A percentile compares a stretch with the other conserved stretches of the same genome.
Evolutionary conservation across 1,140 invertebrate species (phyloP).

Genomic region (Helicoverpa zea): DNA sequence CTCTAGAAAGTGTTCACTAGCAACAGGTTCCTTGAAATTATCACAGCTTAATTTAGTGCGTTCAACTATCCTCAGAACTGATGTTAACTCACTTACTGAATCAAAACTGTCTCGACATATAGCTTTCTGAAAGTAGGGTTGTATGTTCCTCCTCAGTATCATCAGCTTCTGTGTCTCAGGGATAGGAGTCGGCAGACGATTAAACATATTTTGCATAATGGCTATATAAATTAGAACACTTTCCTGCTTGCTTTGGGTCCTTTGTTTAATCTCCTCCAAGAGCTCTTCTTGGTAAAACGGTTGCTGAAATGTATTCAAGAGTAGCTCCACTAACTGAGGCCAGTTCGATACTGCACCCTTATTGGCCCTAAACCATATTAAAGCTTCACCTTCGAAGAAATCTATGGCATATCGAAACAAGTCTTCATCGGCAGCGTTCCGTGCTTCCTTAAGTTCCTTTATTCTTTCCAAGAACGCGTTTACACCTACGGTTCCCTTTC

Average conservation of each 20-base stretch:
- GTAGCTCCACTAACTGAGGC: conserved; percentile 51
- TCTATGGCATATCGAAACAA: conserved; percentile 58
- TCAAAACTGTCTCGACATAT: conserved; percentile 57
- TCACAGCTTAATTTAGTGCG: conserved; percentile 54
- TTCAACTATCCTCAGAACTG: conserved; percentile 55
- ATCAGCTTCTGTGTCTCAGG: conserved; percentile 58
- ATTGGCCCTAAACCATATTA: conserved; percentile 64
- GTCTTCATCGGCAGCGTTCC: conserved; percentile 56
- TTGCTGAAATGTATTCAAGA: conserved; percentile 54
- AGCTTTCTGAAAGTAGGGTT: conserved; percentile 63
- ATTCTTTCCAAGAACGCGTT: conserved; percentile 64
- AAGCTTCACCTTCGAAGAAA: conserved; percentile 62
- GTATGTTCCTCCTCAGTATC: conserved; percentile 64
- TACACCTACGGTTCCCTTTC: conserved; percentile 55
- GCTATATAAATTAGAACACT: conserved; percentile 59
- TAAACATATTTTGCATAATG: conserved; percentile 68
- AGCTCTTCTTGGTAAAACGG: conserved; percentile 66
- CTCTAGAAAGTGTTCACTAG: conserved; percentile 43
- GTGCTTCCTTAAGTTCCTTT: conserved; percentile 57
- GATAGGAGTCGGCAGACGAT: conserved; percentile 56
- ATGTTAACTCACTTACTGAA: conserved; percentile 51
- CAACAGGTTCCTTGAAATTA: conserved; percentile 52
- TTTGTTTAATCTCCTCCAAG: conserved; percentile 61
- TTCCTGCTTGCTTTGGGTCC: conserved; percentile 65
- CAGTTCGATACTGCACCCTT: conserved; percentile 50